Evolutionary conservation across 1,140 invertebrate species (phyloP), one percentile per base, ranked within the genome.

Genomic region (Formica exsecta): DNA sequence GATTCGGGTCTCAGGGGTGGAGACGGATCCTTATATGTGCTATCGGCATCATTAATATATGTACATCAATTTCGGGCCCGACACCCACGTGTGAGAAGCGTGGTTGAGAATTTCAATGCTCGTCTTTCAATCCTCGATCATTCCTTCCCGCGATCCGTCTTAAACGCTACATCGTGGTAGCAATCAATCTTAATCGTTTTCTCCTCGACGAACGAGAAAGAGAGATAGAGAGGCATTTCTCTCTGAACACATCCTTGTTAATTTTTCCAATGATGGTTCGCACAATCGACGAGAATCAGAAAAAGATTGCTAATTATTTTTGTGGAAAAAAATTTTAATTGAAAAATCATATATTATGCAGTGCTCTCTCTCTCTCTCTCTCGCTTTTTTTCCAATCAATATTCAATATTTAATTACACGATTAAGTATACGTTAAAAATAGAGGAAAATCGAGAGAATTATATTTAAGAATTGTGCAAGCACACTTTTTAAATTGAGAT

Each of bases 51-150:
- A 86, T 91, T 91, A 91, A 91, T 91, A 91, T 83, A 74, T 74
- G 79, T 81, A 85, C 88, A 91, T 91, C 86, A 91, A 91, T 91
- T 91, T 89, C 75, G 64, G 83, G 36, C 64, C 71, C 66, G 86
- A 86, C 84, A 59, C 65, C 77, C 86, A 76, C 87, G 87, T 83
- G 89, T 79, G 66, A 81, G 76, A 83, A 80, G 71, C 70, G 74
- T 73, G 57, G 73, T 84, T 25, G 86, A 79, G 90, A 90, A 91
- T 91, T 90, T 91, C 86, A 91, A 91, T 91, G 85, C 68, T 25
- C 73, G 81, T 36, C 73, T 8, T 54, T 59, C 74, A 74, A 61
- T 66, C 13, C 73, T 54, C 59, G 48, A 80, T 86, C 51, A 54
- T 81, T 48, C 84, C 19, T 81, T 68, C 25, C 44, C 62, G 73